Evolutionary conservation across 1,140 invertebrate species (phyloP), one percentile per base, ranked within the genome.

Genomic region (Hypothenemus hampei): DNA sequence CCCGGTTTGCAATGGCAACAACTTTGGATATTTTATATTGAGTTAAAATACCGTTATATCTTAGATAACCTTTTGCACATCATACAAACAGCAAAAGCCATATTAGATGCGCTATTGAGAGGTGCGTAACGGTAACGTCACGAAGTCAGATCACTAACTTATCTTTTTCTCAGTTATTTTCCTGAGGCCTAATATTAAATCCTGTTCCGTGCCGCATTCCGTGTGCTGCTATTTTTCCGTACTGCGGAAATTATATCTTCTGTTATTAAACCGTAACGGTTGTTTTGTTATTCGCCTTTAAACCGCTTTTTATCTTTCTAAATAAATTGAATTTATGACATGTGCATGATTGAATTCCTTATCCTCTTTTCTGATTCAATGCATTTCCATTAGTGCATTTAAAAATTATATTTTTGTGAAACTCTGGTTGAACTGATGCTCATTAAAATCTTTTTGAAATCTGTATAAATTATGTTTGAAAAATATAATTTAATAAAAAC

Each of bases 221-320:
- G 11, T 15, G 45, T 47, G 36, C n/a, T n/a, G n/a, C n/a, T n/a
- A 47, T 47, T 35, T 47, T 47, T 31, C 31, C 26, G 5, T 47
- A 31, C 45, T 26, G 45, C 33, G 36, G 36, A 35, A 35, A 35
- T 47, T 31, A 35, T 47, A 20, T 35, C 43, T 11, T 45, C 16
- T 20, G 45, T 23, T 31, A 47, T 47, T 47, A 35, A 47, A 47
- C 45, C 45, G 45, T 47, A 47, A 47, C 45, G 45, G 45, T 35
- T 29, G 11, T 46, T 47, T 47, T 47, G 29, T 47, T 47, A 35
- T 47, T 47, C 29, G 33, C n/a, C n/a, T n/a, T n/a, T n/a, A n/a
- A n/a, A n/a, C n/a, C n/a, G n/a, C n/a, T n/a, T 18, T 46, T 18
- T 18, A 16, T 18, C 29, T 46, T 16, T 46, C 21, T 31, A 31